Evolutionary conservation across 1,140 invertebrate genomes (phyloP).

Genomic region (Lasioglossum baleicum): DNA sequence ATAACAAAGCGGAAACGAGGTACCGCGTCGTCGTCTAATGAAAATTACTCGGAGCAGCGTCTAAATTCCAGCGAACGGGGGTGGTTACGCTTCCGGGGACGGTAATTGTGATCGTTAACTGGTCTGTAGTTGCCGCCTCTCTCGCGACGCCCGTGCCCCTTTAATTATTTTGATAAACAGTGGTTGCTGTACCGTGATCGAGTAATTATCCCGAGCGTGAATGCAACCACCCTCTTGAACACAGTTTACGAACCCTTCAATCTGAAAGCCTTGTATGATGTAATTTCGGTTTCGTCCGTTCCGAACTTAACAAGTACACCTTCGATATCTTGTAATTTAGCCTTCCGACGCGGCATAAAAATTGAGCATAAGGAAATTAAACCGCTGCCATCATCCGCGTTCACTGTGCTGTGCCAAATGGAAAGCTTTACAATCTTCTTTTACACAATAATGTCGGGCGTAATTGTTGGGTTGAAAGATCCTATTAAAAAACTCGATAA

Average conservation of each 20-base stretch:
- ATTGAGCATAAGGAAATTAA: too few species aligned
- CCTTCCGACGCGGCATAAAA: too few species aligned
- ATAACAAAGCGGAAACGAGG: slow-evolving; percentile 3
- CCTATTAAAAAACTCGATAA: too few species aligned
- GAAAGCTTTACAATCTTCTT: too few species aligned
- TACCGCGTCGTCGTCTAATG: neutral
- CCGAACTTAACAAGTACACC: neutral
- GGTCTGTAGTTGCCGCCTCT: neutral
- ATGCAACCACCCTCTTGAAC: neutral
- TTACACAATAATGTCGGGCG: too few species aligned
- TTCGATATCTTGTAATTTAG: neutral
- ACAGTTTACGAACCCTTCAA: neutral
- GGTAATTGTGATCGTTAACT: slow-evolving; percentile 5
- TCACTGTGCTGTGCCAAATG: too few species aligned
- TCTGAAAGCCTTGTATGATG: neutral
- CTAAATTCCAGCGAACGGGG: neutral
- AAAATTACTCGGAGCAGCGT: slow-evolving; percentile 15
- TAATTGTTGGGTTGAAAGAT: too few species aligned
- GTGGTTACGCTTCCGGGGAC: neutral
- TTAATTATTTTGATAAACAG: slow-evolving; percentile 27
- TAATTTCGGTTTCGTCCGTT: neutral
- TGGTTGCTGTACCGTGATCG: neutral
- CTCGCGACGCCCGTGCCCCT: neutral
- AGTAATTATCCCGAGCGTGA: neutral
- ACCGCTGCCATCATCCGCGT: too few species aligned